Percentiles rank a stretch among this genome's conserved stretches.
These are phyloP conservation scores for Rhizomys pruinosus DNA, from an alignment of 2,113 vertebrate species.

Conservation along the genomic window DNA sequence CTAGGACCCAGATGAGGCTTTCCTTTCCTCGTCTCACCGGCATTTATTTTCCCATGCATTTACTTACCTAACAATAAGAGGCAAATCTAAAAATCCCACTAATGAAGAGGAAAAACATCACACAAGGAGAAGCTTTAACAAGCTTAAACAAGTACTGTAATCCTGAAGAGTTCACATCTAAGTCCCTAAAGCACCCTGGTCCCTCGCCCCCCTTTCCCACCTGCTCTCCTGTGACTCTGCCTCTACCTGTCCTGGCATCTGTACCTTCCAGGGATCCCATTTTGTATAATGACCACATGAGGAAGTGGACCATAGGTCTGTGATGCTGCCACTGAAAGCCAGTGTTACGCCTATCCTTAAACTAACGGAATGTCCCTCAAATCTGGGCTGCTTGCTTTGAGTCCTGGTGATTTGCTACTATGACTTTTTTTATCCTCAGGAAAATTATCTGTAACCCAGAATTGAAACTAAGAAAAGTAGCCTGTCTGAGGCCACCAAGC, in stretches of 20 bases:
- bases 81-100: conserved; percentile 23
- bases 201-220: no score
- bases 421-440: neutral
- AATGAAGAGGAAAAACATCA: neutral
- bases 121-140: neutral
- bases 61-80: conserved; percentile 44
- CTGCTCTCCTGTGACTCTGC: neutral
- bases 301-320: neutral
- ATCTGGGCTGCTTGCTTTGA: neutral
- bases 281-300: rapidly evolving
- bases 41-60: conserved; percentile 27
- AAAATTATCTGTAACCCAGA: conserved; percentile 30
- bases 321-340: neutral
- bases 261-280: rapidly evolving
- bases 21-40: no score
- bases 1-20: neutral
- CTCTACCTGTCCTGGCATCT: neutral
- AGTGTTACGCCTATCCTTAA: neutral
- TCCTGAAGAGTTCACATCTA: neutral
- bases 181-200: no score
- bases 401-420: neutral
- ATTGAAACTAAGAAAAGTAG: conserved; percentile 7
- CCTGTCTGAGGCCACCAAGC: conserved; percentile 55
- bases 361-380: neutral
- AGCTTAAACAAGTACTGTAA: neutral